Base-by-base conservation (phyloP, 2,113 vertebrate species). In the Alaudala cheleensis region DNA sequence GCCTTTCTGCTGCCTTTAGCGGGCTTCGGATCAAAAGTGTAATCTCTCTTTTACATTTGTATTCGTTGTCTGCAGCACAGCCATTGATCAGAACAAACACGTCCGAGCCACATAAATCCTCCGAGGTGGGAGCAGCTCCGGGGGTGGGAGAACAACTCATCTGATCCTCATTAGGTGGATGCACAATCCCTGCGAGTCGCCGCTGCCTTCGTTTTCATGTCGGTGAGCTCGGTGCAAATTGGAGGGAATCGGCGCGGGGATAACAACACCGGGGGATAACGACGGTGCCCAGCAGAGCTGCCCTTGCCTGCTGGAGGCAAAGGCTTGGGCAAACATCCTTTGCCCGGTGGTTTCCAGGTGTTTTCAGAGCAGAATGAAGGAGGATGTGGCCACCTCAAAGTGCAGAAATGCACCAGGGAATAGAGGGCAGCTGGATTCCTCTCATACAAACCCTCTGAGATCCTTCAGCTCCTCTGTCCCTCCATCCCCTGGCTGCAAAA, bases 101-200 rank as follows among this genome's bases (percentile, higher is more conserved):
- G 0, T 76, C 76, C 90, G 37, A 85, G 90, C 58, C 70, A 64
- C 76, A 91, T 44, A 74, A 93, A 94, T 91, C 91, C 66, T 86
- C 82, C 39, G 33, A 77, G 78, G 79, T 86, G 87, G 90, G 81
- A 86, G 91, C 93, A 80, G 82, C 42, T 78, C 88, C 33, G 50
- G 80, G 77, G 80, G 80, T 96, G 88, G 91, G 72, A 91, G 81
- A 90, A 81, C 74, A 83, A 77, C 71, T 74, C 90, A 60, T 88
- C 90, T 51, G 92, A 82, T 88, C 42, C 84, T 95, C 91, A 76
- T 95, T 91, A 96, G 86, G 37, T 34, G 81, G 89, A 90, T 76
- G 58, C 62, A 80, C 71, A 73, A 47, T 15, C 84, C 81, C 76
- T 67, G 65, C 78, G 25, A 93, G 70, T 69, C 81, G 25, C 29